Base-by-base conservation (phyloP, 2,113 vertebrate genomes). In the Mesitornis unicolor region DNA sequence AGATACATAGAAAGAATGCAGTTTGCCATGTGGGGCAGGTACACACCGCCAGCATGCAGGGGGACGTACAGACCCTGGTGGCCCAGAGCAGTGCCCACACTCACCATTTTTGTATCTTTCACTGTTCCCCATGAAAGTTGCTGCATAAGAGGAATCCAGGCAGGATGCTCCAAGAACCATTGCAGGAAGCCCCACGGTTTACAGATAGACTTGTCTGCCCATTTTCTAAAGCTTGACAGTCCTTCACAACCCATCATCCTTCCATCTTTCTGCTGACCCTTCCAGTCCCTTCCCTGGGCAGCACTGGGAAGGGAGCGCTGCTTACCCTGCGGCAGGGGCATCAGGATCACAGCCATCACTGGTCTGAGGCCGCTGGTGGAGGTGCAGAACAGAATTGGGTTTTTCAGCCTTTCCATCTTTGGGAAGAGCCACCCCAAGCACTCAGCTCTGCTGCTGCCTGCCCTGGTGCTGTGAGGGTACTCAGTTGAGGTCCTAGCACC, bases 281-380 rank as follows among this genome's bases (percentile, higher is more conserved):
- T 74, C 53, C 19, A 42, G 14, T 75, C 6, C 26, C 26, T 67
- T 91, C 56, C 24, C 42, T 24, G 13, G 38, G 28, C 60, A 74
- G 54, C 36, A 7, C 7, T 7, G 35, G 42, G 64, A 70, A 48
- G 38, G 67, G 9, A 65, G 5, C 0, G 0, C 42, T 79, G 91
- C 75, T 2, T 21, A 35, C 0, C 0, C 17, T 8, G 2, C 1
- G 2, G 13, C 0, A 1, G 26, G 18, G 33, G 17, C 26, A 47
- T 8, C 29, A 28, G 77, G 43, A 92, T 13, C 33, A 31, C 21
- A 7, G 20, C 15, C 19, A n/a, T n/a, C 3, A 10, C 25, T n/a
- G 42, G 16, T 22, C 47, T 74, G 81, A 31, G 33, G 31, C 28
- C 7, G 2, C 26, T 22, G 22, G 43, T 33, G 54, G 36, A 8